Percentiles rank a stretch among this genome's conserved stretches.
phyloP scores from a whole-genome alignment of 2,113 vertebrate species.

The Lasiurus borealis region DNA sequence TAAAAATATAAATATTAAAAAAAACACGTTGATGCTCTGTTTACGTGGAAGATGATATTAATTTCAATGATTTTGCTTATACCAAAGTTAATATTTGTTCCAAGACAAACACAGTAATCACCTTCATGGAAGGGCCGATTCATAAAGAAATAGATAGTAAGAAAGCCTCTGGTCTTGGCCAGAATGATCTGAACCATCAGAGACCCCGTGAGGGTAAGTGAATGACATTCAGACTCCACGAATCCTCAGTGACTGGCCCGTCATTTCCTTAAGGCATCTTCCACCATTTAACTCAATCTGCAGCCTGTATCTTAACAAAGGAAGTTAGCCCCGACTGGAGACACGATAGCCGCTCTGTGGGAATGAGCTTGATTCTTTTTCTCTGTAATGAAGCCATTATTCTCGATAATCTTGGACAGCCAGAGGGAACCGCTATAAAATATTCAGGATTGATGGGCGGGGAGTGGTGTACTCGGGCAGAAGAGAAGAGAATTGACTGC shows the following conservation, averaged over 20 bases:
- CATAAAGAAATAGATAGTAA: slow-evolving; percentile 40
- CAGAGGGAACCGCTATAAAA: slow-evolving; percentile 72
- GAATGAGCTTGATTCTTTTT: slow-evolving; percentile 60
- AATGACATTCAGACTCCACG: slow-evolving; percentile 16
- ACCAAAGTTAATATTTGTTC: slow-evolving; percentile 49
- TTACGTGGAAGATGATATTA: neutral
- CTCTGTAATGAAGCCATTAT: slow-evolving; percentile 71
- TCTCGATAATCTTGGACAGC: slow-evolving; percentile 69
- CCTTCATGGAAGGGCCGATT: slow-evolving; percentile 9
- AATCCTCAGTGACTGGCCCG: neutral
- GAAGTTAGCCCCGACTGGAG: slow-evolving; percentile 22
- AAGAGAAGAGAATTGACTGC: slow-evolving; percentile 47
- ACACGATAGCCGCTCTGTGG: neutral
- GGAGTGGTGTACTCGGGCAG: neutral
- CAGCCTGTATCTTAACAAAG: slow-evolving; percentile 69
- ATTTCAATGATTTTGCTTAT: slow-evolving; percentile 49
- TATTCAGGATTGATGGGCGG: slow-evolving; percentile 66
- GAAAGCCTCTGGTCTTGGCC: slow-evolving; percentile 18
- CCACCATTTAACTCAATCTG: neutral
- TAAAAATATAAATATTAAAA: too few species aligned
- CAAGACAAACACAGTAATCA: slow-evolving; percentile 44
- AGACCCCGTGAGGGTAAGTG: slow-evolving; percentile 29
- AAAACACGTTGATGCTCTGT: neutral
- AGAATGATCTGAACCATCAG: slow-evolving; percentile 32
- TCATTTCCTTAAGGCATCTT: slow-evolving; percentile 47